Evolutionary conservation across 2,888 invertebrate species (phyloP).

Genomic region (Xestia c-nigrum): DNA sequence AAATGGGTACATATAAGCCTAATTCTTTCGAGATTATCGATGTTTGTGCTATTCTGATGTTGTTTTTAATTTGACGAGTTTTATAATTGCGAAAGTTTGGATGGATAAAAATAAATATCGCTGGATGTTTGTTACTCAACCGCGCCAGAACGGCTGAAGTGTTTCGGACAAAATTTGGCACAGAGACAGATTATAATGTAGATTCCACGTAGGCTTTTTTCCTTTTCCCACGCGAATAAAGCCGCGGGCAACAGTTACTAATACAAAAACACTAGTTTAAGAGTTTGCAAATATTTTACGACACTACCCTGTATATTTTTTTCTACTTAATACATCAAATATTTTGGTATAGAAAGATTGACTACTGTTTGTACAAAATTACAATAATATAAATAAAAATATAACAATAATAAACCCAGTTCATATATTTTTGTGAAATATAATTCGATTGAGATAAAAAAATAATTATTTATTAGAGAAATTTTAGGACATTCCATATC

Average conservation of each 20-base stretch:
- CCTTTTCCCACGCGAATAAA: neutral
- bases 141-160: no score
- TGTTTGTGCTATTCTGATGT: no score
- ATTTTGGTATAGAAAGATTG: constrained; percentile 20
- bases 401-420: constrained; percentile 35
- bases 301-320: neutral
- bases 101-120: no score
- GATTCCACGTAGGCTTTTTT: no score
- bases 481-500: constrained; percentile 55
- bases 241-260: neutral
- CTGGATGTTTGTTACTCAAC: no score
- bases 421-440: constrained; percentile 47
- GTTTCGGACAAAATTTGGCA: no score
- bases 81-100: no score
- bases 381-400: constrained; percentile 40
- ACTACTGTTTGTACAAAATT: constrained; percentile 46
- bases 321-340: neutral
- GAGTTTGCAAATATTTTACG: neutral
- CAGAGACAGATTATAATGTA: no score
- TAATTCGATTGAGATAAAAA: constrained; percentile 28
- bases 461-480: constrained; percentile 38
- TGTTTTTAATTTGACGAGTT: no score
- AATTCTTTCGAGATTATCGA: neutral
- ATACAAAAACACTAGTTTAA: neutral
- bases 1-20: neutral